These are phyloP conservation scores for Alces alces DNA, from an alignment of 2,113 vertebrate genomes.

Conservation along the genomic window DNA sequence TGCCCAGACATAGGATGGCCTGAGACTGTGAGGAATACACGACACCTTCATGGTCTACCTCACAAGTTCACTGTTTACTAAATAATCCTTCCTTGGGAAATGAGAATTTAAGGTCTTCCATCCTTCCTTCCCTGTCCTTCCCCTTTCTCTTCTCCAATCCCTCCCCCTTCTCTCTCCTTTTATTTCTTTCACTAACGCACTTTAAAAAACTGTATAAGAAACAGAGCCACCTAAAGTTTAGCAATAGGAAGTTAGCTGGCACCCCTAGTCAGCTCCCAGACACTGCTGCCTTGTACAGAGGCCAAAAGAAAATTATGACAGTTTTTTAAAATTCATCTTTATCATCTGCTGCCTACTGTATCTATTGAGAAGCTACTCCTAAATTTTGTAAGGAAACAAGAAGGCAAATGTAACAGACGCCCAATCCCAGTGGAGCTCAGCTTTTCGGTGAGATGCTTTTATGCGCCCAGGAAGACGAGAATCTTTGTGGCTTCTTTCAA, in stretches of 20 bases:
- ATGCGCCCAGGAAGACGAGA: background rate
- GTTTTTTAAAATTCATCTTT: background rate
- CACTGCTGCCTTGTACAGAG: background rate
- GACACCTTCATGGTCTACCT: accelerated
- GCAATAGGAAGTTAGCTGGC: background rate
- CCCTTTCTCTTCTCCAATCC: accelerated
- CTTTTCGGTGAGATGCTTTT: background rate
- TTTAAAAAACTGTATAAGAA: background rate
- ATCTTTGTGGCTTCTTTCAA: background rate
- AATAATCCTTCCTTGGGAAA: background rate
- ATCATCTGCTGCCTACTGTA: background rate
- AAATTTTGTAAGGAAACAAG: background rate
- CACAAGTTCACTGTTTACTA: background rate
- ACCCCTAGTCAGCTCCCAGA: background rate
- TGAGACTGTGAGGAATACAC: background rate
- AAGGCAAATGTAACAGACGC: background rate
- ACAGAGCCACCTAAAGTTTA: background rate
- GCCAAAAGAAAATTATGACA: background rate
- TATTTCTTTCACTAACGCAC: background rate
- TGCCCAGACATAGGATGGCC: background rate
- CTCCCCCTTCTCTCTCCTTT: background rate
- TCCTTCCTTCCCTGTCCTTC: background rate
- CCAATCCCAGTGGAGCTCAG: background rate
- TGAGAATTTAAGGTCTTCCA: background rate
- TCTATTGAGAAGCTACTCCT: background rate